These are phyloP conservation scores for Megaceryle torquata DNA, from an alignment of 2,113 vertebrate genomes.

Conservation along the genomic window DNA sequence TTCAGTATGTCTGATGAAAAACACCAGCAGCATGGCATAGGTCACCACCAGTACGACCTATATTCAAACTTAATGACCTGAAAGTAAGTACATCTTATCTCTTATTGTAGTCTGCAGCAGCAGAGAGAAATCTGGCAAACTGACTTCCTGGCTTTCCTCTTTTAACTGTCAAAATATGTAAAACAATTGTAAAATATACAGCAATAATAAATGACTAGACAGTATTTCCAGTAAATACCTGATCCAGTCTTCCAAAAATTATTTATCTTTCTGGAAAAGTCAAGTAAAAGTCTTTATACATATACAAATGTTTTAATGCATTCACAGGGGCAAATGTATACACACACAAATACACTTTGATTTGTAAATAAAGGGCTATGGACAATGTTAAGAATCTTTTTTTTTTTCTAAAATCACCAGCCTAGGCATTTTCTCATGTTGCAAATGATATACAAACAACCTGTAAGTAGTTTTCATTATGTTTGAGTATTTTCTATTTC, in stretches of 20 bases:
- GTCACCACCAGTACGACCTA: neutral
- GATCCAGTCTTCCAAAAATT: neutral
- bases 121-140: neutral
- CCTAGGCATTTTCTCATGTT: neutral
- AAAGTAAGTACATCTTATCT: neutral
- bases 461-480: neutral
- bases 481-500: neutral
- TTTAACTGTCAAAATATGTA: neutral
- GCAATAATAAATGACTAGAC: neutral
- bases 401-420: neutral
- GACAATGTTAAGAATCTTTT: neutral
- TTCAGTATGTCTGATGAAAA: neutral
- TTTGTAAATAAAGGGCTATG: neutral
- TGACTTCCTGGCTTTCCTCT: neutral
- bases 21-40: neutral
- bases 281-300: neutral
- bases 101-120: neutral
- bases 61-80: neutral
- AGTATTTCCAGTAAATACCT: neutral
- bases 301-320: neutral
- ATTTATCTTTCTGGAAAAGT: neutral
- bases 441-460: neutral
- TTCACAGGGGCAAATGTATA: neutral
- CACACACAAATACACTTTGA: neutral
- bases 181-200: neutral